A percentile compares a stretch with the other conserved stretches of the same genome.
Evolutionary conservation across 2,797 vertebrate species (phyloP).

Genomic region (Microcaecilia unicolor): DNA sequence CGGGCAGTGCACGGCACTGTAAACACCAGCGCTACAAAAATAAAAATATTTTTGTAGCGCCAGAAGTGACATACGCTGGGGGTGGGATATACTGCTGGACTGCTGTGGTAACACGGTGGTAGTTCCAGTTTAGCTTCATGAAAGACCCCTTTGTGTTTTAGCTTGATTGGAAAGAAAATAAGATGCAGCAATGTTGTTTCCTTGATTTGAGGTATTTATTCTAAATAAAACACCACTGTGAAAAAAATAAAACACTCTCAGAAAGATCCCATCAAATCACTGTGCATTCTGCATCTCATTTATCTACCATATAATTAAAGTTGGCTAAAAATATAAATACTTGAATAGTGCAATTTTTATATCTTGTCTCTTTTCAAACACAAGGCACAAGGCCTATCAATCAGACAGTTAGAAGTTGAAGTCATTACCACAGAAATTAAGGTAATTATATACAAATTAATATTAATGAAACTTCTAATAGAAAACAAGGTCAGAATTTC

Average conservation of each 20-base stretch:
- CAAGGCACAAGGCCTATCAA: slow-evolving; percentile 60
- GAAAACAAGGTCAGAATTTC: slow-evolving; percentile 58
- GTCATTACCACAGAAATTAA: slow-evolving; percentile 70
- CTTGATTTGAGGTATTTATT: too few species aligned
- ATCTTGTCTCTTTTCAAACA: slow-evolving; percentile 57
- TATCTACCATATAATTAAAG: slow-evolving; percentile 66
- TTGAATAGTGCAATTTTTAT: slow-evolving; percentile 60
- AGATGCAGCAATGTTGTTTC: too few species aligned
- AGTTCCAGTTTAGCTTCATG: too few species aligned
- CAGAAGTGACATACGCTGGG: too few species aligned
- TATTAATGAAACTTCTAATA: slow-evolving; percentile 61
- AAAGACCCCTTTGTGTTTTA: too few species aligned
- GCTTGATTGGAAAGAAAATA: too few species aligned
- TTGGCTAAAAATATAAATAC: slow-evolving; percentile 66
- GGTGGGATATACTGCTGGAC: too few species aligned
- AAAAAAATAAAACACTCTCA: slow-evolving; percentile 49
- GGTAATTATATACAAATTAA: slow-evolving; percentile 69
- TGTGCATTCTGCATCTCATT: slow-evolving; percentile 57
- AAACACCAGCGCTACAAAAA: too few species aligned
- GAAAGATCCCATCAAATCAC: slow-evolving; percentile 63
- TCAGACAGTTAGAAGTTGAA: slow-evolving; percentile 69
- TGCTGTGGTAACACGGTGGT: too few species aligned
- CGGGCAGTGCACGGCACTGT: too few species aligned
- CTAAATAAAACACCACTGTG: slow-evolving; percentile 15
- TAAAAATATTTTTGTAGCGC: too few species aligned